Conservation (phyloP, 2,797 vertebrate genomes). For the Apogon talboti region DNA sequence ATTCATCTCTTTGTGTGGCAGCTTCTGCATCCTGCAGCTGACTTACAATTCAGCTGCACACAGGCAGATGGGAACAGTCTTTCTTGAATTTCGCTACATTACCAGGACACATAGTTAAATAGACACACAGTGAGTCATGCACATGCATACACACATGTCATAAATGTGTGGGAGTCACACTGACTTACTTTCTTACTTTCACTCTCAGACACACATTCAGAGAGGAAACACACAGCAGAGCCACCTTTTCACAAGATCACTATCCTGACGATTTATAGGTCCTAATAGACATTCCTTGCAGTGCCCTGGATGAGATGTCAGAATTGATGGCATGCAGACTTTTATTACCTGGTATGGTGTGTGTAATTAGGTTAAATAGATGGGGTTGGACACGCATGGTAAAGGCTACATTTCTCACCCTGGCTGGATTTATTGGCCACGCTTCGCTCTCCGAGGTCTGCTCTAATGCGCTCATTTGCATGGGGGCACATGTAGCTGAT, state of each 20-base stretch:
- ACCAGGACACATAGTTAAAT: constrained; percentile 41
- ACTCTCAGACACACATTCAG: constrained; percentile 30
- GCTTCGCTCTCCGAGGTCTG: constrained; percentile 74
- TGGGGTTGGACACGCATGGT: constrained; percentile 82
- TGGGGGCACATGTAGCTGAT: constrained; percentile 78
- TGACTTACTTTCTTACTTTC: constrained; percentile 29
- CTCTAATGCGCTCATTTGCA: constrained; percentile 84
- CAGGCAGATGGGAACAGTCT: constrained; percentile 15
- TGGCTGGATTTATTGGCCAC: constrained; percentile 83
- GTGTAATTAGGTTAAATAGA: constrained; percentile 88
- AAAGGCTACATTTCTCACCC: constrained; percentile 82
- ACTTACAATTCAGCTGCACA: constrained; percentile 32
- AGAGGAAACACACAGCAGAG: constrained; percentile 35
- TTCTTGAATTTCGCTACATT: constrained; percentile 5
- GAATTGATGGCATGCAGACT: constrained; percentile 85
- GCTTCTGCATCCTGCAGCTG: constrained; percentile 36
- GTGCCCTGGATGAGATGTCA: constrained; percentile 80
- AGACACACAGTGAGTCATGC: constrained; percentile 15
- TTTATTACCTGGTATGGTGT: constrained; percentile 86
- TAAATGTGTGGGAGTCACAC: constrained; percentile 33
- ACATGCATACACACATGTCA: constrained; percentile 20
- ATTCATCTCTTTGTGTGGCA: constrained; percentile 47
- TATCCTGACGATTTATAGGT: constrained; percentile 78
- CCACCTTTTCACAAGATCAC: constrained; percentile 68
- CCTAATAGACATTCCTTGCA: constrained; percentile 78